Base-by-base conservation (phyloP, 2,113 vertebrate genomes). In the Saiga tatarica region DNA sequence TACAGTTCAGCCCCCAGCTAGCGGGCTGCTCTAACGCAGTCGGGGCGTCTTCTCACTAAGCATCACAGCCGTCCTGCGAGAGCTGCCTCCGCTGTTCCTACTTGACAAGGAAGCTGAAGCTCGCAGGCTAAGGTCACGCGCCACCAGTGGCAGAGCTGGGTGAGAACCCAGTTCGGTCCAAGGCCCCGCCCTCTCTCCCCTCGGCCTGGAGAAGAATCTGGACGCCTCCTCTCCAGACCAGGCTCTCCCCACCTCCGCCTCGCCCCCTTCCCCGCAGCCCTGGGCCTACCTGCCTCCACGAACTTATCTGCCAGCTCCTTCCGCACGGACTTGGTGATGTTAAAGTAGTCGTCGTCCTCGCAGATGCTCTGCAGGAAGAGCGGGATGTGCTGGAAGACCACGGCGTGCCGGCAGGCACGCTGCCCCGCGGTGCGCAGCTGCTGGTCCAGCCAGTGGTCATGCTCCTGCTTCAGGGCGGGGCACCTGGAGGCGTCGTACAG, bases 341-440 rank as follows among this genome's bases (percentile, higher is more conserved):
- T 99, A 99, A 99, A 99, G 98, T 99, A 99, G 98, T 99, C 96
- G 0, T 99, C 98, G 0, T 99, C 99, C 98, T 99, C 99, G 0
- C 99, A 99, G 0, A 99, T 99, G 2, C 96, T 98, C 71, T 96
- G 98, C 17, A 99, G 97, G 96, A 99, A 99, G 14, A 99, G 98
- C 0, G 99, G 99, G 96, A 99, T 99, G 98, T 99, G 99, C 98
- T 99, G 99, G 98, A 99, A 99, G 86, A 99, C 98, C 53, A 99
- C 67, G 14, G 99, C 86, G 8, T 99, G 99, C 81, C 97, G 99
- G 97, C 99, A 99, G 76, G 78, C 96, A 39, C 50, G 98, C 91
- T 96, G 89, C 82, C 47, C 42, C 0, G 99, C 99, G 0, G 79
- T 7, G 90, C 98, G 98, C 97, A 99, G 99, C 95, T 99, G 99